Evolutionary conservation across 2,113 vertebrate species (phyloP).

Genomic region (Spilogale gracilis): DNA sequence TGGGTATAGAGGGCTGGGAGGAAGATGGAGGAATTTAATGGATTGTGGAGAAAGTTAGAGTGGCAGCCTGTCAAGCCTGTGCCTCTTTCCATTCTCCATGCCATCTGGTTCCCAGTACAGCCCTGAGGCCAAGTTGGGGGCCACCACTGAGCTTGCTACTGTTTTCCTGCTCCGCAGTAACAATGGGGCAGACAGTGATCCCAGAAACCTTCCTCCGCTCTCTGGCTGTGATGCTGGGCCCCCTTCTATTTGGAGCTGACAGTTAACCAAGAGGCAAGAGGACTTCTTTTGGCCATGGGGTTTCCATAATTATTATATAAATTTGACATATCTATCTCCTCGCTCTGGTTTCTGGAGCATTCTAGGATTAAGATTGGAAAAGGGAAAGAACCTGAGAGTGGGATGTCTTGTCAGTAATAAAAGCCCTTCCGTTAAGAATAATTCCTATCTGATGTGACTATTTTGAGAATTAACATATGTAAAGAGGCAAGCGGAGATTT

Average conservation of each 20-base stretch:
- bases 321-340: not conserved
- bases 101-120: not conserved
- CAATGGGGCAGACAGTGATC: not conserved
- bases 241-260: not conserved
- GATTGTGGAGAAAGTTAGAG: too few relatives aligned
- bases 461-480: not conserved
- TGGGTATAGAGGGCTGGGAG: too few relatives aligned
- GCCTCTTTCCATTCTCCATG: fast-evolving
- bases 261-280: not conserved
- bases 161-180: fast-evolving
- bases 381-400: fast-evolving
- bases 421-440: not conserved
- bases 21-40: not conserved
- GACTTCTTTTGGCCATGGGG: not conserved
- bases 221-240: not conserved
- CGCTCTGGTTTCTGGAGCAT: not conserved
- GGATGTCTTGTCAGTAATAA: not conserved
- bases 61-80: not conserved
- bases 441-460: not conserved
- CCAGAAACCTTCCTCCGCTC: not conserved
- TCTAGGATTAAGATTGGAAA: not conserved
- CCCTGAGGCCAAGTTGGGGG: fast-evolving
- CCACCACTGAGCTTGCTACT: too few relatives aligned
- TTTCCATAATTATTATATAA: not conserved
- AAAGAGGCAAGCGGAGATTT: not conserved